Conservation (phyloP, 2,888 invertebrate species). For the Omphaloscelis lunosa region DNA sequence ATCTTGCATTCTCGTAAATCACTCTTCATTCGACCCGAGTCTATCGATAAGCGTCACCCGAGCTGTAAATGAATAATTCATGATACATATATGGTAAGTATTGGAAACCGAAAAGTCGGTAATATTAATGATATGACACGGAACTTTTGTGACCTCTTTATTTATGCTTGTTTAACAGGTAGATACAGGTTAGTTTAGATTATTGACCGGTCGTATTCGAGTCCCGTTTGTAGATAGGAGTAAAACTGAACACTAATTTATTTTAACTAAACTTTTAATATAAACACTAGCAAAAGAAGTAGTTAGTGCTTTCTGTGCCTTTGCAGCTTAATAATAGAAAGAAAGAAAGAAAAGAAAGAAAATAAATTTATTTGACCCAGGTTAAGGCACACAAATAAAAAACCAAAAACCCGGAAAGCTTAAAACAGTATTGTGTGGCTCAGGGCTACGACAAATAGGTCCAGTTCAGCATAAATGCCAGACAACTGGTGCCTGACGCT, state of each 20-base stretch:
- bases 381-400: too few relatives aligned
- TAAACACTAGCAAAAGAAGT: background rate
- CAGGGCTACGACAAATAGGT: too few relatives aligned
- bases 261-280: background rate
- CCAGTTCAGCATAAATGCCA: too few relatives aligned
- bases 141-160: slow-evolving; percentile 52
- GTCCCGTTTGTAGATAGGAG: background rate
- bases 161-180: slow-evolving; percentile 32
- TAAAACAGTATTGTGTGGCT: too few relatives aligned
- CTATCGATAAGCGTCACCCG: slow-evolving; percentile 75
- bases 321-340: background rate
- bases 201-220: background rate
- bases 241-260: background rate
- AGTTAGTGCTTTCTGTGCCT: background rate
- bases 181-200: background rate
- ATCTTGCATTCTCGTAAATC: slow-evolving; percentile 68
- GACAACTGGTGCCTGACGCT: too few relatives aligned
- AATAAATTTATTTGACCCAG: too few relatives aligned
- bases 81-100: slow-evolving; percentile 64
- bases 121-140: slow-evolving; percentile 55
- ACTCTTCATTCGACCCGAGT: slow-evolving; percentile 69
- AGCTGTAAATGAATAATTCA: slow-evolving; percentile 77
- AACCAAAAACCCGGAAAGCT: too few relatives aligned
- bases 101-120: slow-evolving; percentile 65
- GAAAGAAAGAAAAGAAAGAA: too few relatives aligned